Percentiles rank a stretch among this genome's conserved stretches.
phyloP scores from a whole-genome alignment of 2,888 invertebrate genomes.

The Rhynchonema sp. region DNA sequence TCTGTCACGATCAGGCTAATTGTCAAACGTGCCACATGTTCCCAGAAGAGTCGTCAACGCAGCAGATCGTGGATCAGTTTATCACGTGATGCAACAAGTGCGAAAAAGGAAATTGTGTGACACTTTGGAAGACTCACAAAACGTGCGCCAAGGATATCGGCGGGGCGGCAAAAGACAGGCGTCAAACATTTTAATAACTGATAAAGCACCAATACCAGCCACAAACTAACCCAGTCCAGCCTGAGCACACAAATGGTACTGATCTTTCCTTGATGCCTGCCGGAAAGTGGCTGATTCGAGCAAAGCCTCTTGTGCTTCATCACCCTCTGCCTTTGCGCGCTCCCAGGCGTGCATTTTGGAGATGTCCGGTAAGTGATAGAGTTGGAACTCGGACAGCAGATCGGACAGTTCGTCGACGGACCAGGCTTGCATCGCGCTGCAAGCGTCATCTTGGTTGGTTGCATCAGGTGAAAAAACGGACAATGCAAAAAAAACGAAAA shows the following conservation, averaged over 20 bases:
- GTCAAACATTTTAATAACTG: too few species aligned
- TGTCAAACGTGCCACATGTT: too few species aligned
- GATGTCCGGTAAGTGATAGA: conserved; percentile 58
- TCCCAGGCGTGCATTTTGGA: conserved; percentile 28
- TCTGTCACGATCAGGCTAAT: too few species aligned
- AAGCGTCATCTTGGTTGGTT: neutral
- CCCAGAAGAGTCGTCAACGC: too few species aligned
- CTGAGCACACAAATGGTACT: conserved; percentile 40
- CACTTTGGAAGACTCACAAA: too few species aligned
- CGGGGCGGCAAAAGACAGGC: too few species aligned
- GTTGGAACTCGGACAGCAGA: conserved; percentile 70
- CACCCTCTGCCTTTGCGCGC: conserved; percentile 1
- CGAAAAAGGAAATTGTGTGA: too few species aligned
- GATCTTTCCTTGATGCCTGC: conserved; percentile 63
- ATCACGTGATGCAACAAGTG: too few species aligned
- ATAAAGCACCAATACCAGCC: too few species aligned
- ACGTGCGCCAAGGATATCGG: too few species aligned
- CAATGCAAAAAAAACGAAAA: neutral
- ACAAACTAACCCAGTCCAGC: conserved; percentile 18
- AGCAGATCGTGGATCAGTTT: too few species aligned
- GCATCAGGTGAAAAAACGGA: neutral
- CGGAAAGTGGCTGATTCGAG: conserved; percentile 39
- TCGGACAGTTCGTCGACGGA: conserved; percentile 78
- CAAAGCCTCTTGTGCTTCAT: neutral
- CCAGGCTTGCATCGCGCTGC: conserved; percentile 25